Conservation (phyloP, 2,888 invertebrate genomes). For the Helleia helle region DNA sequence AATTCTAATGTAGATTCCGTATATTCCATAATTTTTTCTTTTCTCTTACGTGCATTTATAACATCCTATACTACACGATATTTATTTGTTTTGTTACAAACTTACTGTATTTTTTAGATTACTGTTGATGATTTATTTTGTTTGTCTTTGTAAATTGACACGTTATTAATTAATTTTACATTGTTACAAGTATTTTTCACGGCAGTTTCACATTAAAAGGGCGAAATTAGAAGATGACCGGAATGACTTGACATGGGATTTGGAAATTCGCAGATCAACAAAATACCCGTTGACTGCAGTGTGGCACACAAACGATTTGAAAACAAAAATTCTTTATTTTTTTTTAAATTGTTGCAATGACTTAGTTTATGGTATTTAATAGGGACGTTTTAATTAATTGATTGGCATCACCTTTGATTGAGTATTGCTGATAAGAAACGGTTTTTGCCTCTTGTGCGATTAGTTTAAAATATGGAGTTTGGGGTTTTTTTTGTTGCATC, state of each 20-base stretch:
- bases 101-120: not conserved
- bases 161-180: not conserved
- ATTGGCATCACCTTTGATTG: constrained; percentile 2
- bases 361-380: not conserved
- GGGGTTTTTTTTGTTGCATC: not conserved
- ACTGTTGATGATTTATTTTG: constrained; percentile 4
- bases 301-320: not conserved
- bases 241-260: not conserved
- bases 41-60: constrained; percentile 7
- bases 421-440: not conserved
- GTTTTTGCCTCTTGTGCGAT: not conserved
- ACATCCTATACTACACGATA: constrained; percentile 6
- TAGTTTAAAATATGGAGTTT: not conserved
- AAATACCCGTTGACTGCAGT: not conserved
- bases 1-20: constrained; percentile 22
- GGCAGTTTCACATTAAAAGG: constrained; percentile 1
- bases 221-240: not conserved
- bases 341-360: too few species aligned
- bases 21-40: constrained; percentile 7
- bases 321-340: too few species aligned
- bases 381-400: not conserved
- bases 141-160: not conserved
- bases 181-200: not conserved
- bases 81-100: constrained; percentile 3
- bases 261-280: not conserved